phyloP scores from a whole-genome alignment of 1,140 invertebrate species.

The Panonychus citri region DNA sequence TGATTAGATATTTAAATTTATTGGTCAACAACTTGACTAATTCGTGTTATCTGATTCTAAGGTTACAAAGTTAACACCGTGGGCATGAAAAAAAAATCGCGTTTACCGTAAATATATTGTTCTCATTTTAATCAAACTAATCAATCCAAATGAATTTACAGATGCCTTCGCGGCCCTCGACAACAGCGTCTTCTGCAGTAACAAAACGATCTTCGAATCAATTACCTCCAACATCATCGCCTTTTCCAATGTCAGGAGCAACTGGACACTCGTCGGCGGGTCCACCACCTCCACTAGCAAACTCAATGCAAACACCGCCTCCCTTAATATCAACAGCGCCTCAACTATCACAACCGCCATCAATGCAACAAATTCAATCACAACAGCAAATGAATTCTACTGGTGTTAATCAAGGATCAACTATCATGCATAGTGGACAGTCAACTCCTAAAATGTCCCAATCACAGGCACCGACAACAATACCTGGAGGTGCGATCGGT shows the following conservation, averaged over 20 bases:
- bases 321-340: neutral
- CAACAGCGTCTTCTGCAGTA: neutral
- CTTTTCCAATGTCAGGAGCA: no score
- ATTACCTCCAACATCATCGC: neutral
- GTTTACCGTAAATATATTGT: no score
- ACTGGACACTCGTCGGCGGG: neutral
- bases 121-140: no score
- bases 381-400: neutral
- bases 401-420: neutral
- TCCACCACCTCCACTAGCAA: neutral
- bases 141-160: neutral
- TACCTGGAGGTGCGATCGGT: no score
- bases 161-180: neutral
- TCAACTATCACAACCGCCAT: neutral
- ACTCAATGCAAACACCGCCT: neutral
- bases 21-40: no score
- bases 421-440: neutral
- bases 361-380: neutral
- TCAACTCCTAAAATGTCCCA: neutral
- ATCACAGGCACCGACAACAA: neutral
- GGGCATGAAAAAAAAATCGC: no score
- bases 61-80: no score
- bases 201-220: neutral
- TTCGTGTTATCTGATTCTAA: no score
- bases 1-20: no score